A percentile compares a stretch with the other conserved stretches of the same genome.
Conservation (phyloP, 2,888 invertebrate species). For the Oxycera nigricornis region DNA sequence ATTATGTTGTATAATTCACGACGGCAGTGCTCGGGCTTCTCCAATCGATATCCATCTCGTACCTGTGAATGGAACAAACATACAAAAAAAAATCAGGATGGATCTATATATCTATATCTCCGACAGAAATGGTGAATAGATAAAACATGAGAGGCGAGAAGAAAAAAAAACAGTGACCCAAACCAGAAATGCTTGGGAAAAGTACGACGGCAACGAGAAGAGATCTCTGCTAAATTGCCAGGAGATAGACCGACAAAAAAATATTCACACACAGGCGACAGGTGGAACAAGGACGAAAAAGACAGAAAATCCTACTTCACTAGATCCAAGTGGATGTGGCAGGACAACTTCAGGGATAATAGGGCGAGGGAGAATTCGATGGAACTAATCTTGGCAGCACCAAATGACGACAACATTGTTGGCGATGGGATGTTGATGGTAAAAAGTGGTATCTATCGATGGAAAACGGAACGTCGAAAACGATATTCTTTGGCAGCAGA, state of each 20-base stretch:
- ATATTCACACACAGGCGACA: slow-evolving; percentile 7
- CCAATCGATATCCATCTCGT: slow-evolving; percentile 86
- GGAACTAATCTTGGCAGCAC: not conserved
- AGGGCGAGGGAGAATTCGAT: not conserved
- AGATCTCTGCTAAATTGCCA: not conserved
- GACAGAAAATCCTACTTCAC: slow-evolving; percentile 11
- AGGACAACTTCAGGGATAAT: not conserved
- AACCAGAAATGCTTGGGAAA: not conserved
- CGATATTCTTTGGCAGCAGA: not conserved
- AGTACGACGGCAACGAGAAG: not conserved
- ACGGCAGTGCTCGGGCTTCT: slow-evolving; percentile 93
- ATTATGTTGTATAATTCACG: slow-evolving; percentile 92
- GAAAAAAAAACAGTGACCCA: not conserved
- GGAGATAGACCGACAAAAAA: not conserved
- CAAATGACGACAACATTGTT: slow-evolving; percentile 2
- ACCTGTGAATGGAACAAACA: slow-evolving; percentile 65
- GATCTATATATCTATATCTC: too few relatives aligned
- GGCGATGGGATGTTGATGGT: not conserved
- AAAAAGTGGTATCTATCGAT: slow-evolving; percentile 25
- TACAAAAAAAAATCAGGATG: too few relatives aligned
- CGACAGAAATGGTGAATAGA: slow-evolving; percentile 35
- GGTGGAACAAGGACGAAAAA: slow-evolving; percentile 15
- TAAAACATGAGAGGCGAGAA: slow-evolving; percentile 13
- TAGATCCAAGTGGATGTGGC: not conserved
- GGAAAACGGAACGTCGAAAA: slow-evolving; percentile 8